Evolutionary conservation across 1,140 invertebrate species (phyloP).

Genomic region (Bombus breviceps): DNA sequence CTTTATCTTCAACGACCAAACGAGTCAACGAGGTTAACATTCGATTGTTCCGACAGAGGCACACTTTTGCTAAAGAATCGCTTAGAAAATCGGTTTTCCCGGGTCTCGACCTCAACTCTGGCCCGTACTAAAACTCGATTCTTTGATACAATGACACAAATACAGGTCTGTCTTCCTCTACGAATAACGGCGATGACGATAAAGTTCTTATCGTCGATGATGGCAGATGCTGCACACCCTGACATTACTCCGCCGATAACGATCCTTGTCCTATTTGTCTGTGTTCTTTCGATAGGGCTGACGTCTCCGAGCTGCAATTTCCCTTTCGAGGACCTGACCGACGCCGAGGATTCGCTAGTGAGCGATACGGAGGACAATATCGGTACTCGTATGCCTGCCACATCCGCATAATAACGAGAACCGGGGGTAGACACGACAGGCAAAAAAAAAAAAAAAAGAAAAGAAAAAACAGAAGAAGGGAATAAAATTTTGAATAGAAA

Average conservation of each 20-base stretch:
- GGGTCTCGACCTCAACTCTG: conserved; percentile 9
- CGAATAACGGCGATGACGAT: conserved; percentile 62
- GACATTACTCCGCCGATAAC: conserved; percentile 51
- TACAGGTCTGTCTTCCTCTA: conserved; percentile 63
- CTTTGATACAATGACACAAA: conserved; percentile 35
- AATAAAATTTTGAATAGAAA: neutral
- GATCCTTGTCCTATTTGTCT: conserved; percentile 72
- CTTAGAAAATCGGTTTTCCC: conserved; percentile 19
- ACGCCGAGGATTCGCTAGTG: conserved; percentile 80
- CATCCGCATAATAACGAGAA: conserved; percentile 72
- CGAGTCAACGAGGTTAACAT: conserved; percentile 42
- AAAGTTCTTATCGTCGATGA: conserved; percentile 55
- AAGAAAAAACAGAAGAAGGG: neutral
- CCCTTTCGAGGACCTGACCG: conserved; percentile 80
- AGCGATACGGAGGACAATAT: conserved; percentile 80
- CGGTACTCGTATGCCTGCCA: conserved; percentile 75
- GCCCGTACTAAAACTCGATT: conserved; percentile 18
- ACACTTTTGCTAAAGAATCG: conserved; percentile 38
- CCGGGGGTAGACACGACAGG: conserved; percentile 73
- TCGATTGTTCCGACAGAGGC: conserved; percentile 48
- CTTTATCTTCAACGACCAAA: neutral
- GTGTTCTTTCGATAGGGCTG: conserved; percentile 78
- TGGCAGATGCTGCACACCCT: conserved; percentile 20
- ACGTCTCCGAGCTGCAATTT: conserved; percentile 79
- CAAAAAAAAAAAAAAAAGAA: neutral